Percentiles rank a stretch among this genome's conserved stretches.
These are phyloP conservation scores for Piprites chloris DNA, from an alignment of 2,113 vertebrate genomes.

Conservation along the genomic window DNA sequence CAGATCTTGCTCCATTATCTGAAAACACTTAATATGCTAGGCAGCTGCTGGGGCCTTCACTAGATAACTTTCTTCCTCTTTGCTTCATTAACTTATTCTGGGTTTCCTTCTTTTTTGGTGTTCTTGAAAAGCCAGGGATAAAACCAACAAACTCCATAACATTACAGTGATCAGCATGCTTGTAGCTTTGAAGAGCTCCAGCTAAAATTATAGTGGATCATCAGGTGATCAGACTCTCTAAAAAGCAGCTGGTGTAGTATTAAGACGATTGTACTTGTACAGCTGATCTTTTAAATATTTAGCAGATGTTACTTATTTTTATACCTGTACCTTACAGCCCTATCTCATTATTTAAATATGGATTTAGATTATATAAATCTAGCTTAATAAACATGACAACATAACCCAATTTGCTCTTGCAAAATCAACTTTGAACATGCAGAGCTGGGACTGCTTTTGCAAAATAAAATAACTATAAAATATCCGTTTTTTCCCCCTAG, in stretches of 20 bases:
- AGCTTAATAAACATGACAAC: not conserved
- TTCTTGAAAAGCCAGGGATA: not conserved
- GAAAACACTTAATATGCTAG: not conserved
- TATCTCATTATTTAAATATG: not conserved
- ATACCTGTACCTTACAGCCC: not conserved
- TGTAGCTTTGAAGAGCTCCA: not conserved
- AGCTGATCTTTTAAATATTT: not conserved
- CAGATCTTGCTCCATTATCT: not conserved
- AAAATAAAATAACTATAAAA: not conserved
- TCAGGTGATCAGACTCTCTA: not conserved
- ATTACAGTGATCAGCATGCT: not conserved
- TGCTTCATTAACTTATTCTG: not conserved
- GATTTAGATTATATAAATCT: not conserved
- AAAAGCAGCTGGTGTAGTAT: not conserved
- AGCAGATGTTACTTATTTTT: not conserved
- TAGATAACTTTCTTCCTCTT: not conserved
- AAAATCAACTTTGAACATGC: not conserved
- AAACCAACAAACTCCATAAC: not conserved
- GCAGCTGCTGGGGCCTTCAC: not conserved
- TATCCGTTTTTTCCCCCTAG: fast-evolving
- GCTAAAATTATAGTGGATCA: not conserved
- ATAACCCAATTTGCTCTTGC: not conserved
- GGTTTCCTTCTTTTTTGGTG: not conserved
- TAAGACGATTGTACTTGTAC: not conserved
- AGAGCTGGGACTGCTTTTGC: not conserved